Evolutionary conservation across 2,888 invertebrate genomes (phyloP).

Genomic region (Alviniconcha strummeri): DNA sequence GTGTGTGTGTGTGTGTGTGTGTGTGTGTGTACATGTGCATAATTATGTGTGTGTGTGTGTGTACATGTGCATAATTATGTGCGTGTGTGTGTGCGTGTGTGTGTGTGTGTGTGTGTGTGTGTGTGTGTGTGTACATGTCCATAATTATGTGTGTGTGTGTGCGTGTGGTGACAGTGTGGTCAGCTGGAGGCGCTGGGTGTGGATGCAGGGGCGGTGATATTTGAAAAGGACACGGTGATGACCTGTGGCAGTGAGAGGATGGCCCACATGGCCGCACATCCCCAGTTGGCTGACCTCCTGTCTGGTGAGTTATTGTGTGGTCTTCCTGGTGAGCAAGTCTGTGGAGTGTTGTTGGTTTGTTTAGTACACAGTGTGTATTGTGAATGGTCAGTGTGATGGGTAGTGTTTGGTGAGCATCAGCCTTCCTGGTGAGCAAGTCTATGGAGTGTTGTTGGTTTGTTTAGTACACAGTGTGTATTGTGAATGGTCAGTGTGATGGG

Average conservation of each 20-base stretch:
- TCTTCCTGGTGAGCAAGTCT: too few species aligned
- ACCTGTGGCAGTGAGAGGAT: neutral
- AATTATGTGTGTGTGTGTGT: slow-evolving; percentile 3
- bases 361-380: too few species aligned
- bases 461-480: too few species aligned
- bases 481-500: too few species aligned
- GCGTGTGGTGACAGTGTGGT: neutral
- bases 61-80: too few species aligned
- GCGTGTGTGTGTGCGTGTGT: neutral
- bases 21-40: neutral
- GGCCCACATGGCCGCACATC: neutral
- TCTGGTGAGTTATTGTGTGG: neutral
- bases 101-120: neutral
- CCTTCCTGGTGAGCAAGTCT: too few species aligned
- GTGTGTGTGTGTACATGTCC: neutral
- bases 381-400: too few species aligned
- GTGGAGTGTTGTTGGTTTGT: too few species aligned
- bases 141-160: neutral
- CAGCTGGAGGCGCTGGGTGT: neutral
- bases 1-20: slow-evolving; percentile 3
- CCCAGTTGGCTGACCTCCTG: neutral
- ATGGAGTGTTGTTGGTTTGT: too few species aligned
- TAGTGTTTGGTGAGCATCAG: too few species aligned
- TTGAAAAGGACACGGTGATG: neutral
- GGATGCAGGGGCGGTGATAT: neutral